These are phyloP conservation scores for Drosophila parthenogenetica DNA, from an alignment of 2,888 invertebrate species.

Conservation along the genomic window DNA sequence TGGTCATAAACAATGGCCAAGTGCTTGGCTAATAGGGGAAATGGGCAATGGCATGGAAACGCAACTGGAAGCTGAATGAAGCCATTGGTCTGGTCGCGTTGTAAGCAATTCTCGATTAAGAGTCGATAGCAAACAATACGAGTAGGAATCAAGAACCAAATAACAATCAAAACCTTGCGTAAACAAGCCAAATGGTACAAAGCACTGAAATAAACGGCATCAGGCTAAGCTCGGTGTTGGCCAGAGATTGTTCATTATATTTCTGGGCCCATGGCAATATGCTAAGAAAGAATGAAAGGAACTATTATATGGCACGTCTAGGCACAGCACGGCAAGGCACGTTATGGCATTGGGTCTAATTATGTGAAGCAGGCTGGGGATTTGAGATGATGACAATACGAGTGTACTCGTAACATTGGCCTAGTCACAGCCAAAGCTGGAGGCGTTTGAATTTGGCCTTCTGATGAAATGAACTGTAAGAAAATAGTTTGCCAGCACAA, in stretches of 20 bases:
- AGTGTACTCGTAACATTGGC: slow-evolving; percentile 41
- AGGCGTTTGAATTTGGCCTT: slow-evolving; percentile 54
- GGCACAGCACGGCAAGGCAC: slow-evolving; percentile 7
- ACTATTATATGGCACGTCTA: slow-evolving; percentile 2
- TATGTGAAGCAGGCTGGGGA: slow-evolving; percentile 35
- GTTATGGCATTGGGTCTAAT: slow-evolving; percentile 41
- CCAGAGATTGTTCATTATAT: slow-evolving; percentile 47
- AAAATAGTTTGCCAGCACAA: slow-evolving; percentile 53
- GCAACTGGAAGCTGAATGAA: slow-evolving; percentile 16
- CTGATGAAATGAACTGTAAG: slow-evolving; percentile 62
- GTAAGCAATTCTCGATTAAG: slow-evolving; percentile 49
- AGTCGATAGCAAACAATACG: slow-evolving; percentile 51
- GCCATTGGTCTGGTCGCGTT: slow-evolving; percentile 3
- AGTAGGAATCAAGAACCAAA: slow-evolving; percentile 46
- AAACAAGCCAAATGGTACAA: slow-evolving; percentile 52
- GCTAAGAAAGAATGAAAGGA: slow-evolving; percentile 31
- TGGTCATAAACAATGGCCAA: slow-evolving; percentile 22
- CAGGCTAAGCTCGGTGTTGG: slow-evolving; percentile 15
- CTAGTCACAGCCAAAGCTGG: slow-evolving; percentile 30
- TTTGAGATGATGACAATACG: slow-evolving; percentile 48
- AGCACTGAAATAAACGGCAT: slow-evolving; percentile 29
- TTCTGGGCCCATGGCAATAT: slow-evolving; percentile 32
- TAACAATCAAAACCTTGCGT: slow-evolving; percentile 47
- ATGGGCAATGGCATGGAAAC: slow-evolving; percentile 48
- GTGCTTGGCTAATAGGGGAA: background rate